A percentile compares a stretch with the other conserved stretches of the same genome.
Evolutionary conservation across 2,113 vertebrate genomes (phyloP).

Genomic region (Montifringilla adamsi): DNA sequence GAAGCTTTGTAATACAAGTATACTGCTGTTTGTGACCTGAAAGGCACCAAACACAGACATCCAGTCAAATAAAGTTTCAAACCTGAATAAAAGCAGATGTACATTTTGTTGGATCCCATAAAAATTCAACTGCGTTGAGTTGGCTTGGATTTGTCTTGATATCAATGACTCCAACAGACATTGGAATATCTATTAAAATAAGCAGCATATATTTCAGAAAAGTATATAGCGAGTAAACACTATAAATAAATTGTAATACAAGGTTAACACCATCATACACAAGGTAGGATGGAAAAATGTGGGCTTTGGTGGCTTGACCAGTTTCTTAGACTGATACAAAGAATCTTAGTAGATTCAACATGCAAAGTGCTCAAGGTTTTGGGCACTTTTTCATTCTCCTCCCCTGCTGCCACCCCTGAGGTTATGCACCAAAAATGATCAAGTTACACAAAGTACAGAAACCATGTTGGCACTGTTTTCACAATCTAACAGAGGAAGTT

Average conservation of each 20-base stretch:
- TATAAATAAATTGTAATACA: not conserved
- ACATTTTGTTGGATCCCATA: slow-evolving; percentile 84
- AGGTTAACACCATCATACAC: not conserved
- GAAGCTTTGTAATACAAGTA: not conserved
- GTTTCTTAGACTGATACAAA: not conserved
- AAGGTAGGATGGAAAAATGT: not conserved
- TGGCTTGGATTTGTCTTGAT: slow-evolving; percentile 82
- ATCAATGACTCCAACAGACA: slow-evolving; percentile 86
- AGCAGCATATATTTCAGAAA: not conserved
- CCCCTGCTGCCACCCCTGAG: not conserved
- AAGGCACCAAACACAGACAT: slow-evolving; percentile 9
- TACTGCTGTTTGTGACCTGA: not conserved
- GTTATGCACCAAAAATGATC: not conserved
- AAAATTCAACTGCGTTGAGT: slow-evolving; percentile 83
- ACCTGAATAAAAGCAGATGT: slow-evolving; percentile 87
- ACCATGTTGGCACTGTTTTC: not conserved
- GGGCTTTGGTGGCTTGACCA: not conserved
- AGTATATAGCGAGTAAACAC: not conserved
- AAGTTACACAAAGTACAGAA: not conserved
- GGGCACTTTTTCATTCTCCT: not conserved
- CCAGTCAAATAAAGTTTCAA: slow-evolving; percentile 66
- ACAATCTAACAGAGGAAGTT: not conserved
- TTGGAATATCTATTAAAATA: slow-evolving; percentile 80
- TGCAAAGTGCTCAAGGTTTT: not conserved
- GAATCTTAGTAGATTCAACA: not conserved